phyloP scores from a whole-genome alignment of 2,888 invertebrate genomes.

The Alloscopus bannaensis region DNA sequence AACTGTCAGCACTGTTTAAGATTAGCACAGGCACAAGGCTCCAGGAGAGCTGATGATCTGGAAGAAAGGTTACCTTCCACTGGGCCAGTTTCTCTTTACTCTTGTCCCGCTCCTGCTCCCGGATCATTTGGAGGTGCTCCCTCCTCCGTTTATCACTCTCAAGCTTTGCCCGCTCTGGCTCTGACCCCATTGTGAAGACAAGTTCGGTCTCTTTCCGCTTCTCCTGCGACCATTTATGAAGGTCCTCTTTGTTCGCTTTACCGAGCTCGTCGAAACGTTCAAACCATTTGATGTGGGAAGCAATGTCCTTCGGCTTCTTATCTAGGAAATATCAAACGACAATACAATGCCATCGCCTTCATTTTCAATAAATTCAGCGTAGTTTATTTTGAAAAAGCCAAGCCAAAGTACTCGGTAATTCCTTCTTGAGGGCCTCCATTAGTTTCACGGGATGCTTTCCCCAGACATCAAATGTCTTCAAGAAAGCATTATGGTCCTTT shows the following conservation, averaged over 20 bases:
- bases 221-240: slow-evolving; percentile 64
- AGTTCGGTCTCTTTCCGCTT: slow-evolving; percentile 61
- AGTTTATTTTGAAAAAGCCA: neutral
- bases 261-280: slow-evolving; percentile 61
- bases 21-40: neutral
- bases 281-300: slow-evolving; percentile 65
- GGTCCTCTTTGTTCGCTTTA: slow-evolving; percentile 51
- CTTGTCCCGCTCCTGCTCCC: slow-evolving; percentile 61
- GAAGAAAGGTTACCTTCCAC: slow-evolving; percentile 48
- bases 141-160: slow-evolving; percentile 63
- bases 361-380: too few species aligned
- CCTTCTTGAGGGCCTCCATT: slow-evolving; percentile 39
- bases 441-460: slow-evolving; percentile 44
- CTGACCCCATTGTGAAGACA: slow-evolving; percentile 61
- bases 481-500: slow-evolving; percentile 59
- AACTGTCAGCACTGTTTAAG: slow-evolving; percentile 1
- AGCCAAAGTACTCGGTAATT: slow-evolving; percentile 33
- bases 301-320: slow-evolving; percentile 63
- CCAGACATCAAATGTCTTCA: slow-evolving; percentile 39
- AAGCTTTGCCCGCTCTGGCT: slow-evolving; percentile 55
- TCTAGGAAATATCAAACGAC: slow-evolving; percentile 2
- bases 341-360: too few species aligned
- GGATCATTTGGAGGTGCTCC: slow-evolving; percentile 50
- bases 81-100: slow-evolving; percentile 33
- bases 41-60: neutral